phyloP scores from a whole-genome alignment of 2,797 vertebrate genomes.

The Myoxocephalus aenaeus region DNA sequence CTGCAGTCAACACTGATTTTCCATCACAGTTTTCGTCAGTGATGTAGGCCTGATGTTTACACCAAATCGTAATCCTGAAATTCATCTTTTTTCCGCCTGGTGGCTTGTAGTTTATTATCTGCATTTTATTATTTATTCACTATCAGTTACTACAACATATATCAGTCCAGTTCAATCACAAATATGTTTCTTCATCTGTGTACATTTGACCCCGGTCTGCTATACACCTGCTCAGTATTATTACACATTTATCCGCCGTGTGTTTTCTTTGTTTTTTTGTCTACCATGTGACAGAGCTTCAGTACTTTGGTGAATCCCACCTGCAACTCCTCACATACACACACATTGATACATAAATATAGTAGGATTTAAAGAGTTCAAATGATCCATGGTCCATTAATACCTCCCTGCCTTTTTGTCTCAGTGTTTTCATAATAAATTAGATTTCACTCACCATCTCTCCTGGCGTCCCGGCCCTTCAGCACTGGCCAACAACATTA shows the following conservation, averaged over 20 bases:
- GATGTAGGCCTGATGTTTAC: not conserved
- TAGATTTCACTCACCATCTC: conserved; percentile 30
- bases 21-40: not conserved
- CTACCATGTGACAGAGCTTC: not conserved
- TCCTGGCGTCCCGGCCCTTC: conserved; percentile 12
- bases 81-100: not conserved
- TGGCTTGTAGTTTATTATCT: not conserved
- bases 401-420: conserved; percentile 9
- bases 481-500: conserved; percentile 28
- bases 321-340: too few species aligned
- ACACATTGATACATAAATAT: conserved; percentile 7
- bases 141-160: not conserved
- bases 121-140: not conserved
- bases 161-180: not conserved
- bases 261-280: conserved; percentile 2
- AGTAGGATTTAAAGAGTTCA: conserved; percentile 21
- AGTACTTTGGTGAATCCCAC: not conserved
- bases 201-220: conserved; percentile 1
- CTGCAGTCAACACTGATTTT: not conserved
- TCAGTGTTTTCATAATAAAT: conserved; percentile 38
- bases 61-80: not conserved
- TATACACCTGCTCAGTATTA: not conserved
- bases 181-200: not conserved
- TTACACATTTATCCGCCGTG: not conserved
- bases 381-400: conserved; percentile 19